These are phyloP conservation scores for Amphipyra tragopoginis DNA, from an alignment of 2,888 invertebrate genomes.

Conservation along the genomic window DNA sequence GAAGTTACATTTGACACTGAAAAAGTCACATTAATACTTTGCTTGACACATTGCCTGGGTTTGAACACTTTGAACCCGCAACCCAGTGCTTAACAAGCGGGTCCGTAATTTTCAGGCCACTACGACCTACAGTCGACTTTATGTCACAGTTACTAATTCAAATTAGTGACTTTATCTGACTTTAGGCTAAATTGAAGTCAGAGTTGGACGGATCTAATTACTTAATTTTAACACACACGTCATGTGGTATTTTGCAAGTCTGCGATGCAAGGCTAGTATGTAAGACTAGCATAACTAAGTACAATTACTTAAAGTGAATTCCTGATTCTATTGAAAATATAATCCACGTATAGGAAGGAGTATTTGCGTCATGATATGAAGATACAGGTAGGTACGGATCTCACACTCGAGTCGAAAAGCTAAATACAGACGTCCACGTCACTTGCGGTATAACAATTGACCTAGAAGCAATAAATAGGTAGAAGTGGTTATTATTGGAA, in stretches of 20 bases:
- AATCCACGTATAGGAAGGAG: constrained; percentile 2
- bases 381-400: constrained; percentile 21
- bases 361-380: constrained; percentile 37
- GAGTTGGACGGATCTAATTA: too few relatives aligned
- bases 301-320: background rate
- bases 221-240: background rate
- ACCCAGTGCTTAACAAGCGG: too few relatives aligned
- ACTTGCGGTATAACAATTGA: constrained; percentile 45
- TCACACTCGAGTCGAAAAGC: constrained; percentile 25
- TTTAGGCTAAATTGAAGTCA: too few relatives aligned
- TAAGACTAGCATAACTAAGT: background rate
- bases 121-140: too few relatives aligned
- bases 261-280: background rate
- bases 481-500: constrained; percentile 12
- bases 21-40: too few relatives aligned
- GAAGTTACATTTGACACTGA: too few relatives aligned
- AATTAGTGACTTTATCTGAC: too few relatives aligned
- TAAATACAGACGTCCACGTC: constrained; percentile 43
- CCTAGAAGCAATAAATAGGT: constrained; percentile 39
- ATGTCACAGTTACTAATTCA: too few relatives aligned
- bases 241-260: constrained; percentile 7
- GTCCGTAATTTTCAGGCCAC: too few relatives aligned
- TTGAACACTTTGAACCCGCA: too few relatives aligned
- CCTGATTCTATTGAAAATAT: constrained; percentile 6
- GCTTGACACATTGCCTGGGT: too few relatives aligned